Conservation (phyloP, 2,113 vertebrate genomes). For the Felis chaus region DNA sequence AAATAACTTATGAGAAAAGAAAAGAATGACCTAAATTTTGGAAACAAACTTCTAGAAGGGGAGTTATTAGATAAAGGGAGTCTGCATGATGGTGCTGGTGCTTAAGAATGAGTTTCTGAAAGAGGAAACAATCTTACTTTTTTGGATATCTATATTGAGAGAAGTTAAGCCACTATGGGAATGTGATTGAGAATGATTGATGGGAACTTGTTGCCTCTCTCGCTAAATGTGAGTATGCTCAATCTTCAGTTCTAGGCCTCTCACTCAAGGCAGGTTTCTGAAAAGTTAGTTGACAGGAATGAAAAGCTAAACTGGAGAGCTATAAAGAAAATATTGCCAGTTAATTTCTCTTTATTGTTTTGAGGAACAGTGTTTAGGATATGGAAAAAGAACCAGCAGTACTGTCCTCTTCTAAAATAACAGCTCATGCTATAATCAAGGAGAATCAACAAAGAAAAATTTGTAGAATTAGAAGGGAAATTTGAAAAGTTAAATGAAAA, state of each 20-base stretch:
- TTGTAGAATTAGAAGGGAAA: neutral
- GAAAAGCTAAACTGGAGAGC: neutral
- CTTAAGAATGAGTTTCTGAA: neutral
- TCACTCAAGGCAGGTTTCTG: neutral
- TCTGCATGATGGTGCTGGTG: neutral
- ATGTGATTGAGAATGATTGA: neutral
- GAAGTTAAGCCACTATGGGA: neutral
- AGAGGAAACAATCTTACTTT: neutral
- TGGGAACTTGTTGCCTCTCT: neutral
- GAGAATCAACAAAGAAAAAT: neutral
- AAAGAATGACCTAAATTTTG: neutral
- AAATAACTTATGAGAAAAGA: neutral
- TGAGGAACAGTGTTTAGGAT: neutral
- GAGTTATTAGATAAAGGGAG: neutral
- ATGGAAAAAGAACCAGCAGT: neutral
- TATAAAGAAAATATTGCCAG: neutral
- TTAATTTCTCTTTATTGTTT: neutral
- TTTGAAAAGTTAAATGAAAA: neutral
- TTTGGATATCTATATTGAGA: neutral
- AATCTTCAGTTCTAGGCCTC: neutral
- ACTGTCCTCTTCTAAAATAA: neutral
- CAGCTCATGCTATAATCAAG: neutral
- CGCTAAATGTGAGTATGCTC: neutral
- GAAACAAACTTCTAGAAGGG: neutral
- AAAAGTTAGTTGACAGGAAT: neutral